These are phyloP conservation scores for Pyrrhosoma nymphula DNA, from an alignment of 2,888 invertebrate genomes.

Conservation along the genomic window DNA sequence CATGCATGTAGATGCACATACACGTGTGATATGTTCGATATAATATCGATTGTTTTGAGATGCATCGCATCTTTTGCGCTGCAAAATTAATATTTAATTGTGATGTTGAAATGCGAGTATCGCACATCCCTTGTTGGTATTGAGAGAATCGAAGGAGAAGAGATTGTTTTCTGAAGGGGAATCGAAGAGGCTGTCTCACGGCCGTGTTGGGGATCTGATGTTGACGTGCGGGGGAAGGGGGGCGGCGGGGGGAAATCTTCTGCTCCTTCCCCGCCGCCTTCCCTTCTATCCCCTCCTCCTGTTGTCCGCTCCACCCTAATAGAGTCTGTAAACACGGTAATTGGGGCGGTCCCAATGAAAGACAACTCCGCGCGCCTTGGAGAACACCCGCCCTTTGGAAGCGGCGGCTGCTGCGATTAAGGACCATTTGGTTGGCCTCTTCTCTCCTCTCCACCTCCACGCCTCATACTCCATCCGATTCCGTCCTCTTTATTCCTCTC, in stretches of 20 bases:
- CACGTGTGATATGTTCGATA: too few relatives aligned
- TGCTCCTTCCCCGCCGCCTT: not conserved
- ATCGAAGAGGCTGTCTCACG: not conserved
- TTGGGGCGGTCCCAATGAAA: constrained; percentile 55
- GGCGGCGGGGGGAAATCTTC: too few relatives aligned
- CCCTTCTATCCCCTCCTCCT: not conserved
- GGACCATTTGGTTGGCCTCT: constrained; percentile 51
- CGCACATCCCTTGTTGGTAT: too few relatives aligned
- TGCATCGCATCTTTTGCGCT: too few relatives aligned
- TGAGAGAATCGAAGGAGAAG: too few relatives aligned
- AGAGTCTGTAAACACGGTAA: constrained; percentile 64
- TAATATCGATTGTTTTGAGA: too few relatives aligned
- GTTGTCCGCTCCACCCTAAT: not conserved
- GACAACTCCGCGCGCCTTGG: constrained; percentile 28
- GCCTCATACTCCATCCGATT: not conserved
- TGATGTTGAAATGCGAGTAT: too few relatives aligned
- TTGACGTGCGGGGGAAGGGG: not conserved
- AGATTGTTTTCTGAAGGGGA: not conserved
- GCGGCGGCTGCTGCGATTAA: constrained; percentile 52
- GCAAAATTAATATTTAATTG: too few relatives aligned
- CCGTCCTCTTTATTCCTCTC: not conserved
- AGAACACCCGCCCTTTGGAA: constrained; percentile 49
- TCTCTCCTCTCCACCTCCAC: not conserved
- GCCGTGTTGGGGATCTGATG: not conserved
- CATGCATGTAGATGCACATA: too few relatives aligned